Evolutionary conservation across 2,888 invertebrate genomes (phyloP).

Genomic region (Melinopterus prodromus): DNA sequence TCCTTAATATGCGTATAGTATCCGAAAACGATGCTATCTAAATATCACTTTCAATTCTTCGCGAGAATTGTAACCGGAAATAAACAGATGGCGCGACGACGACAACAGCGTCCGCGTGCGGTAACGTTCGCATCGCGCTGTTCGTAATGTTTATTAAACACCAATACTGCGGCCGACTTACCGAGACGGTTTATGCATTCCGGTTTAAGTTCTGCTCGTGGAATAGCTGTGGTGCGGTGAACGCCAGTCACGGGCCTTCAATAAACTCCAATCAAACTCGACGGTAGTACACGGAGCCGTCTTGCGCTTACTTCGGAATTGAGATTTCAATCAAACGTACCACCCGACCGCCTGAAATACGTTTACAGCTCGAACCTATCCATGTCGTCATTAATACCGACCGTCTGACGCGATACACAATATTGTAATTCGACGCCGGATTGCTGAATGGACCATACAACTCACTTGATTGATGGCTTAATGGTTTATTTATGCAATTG

Average conservation of each 20-base stretch:
- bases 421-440: background rate
- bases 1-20: no score
- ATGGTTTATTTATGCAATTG: background rate
- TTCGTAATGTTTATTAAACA: conserved; percentile 4
- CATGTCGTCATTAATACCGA: conserved; percentile 4
- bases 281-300: background rate
- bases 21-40: background rate
- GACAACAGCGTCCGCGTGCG: background rate
- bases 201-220: background rate
- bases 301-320: background rate
- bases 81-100: background rate
- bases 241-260: background rate
- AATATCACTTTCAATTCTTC: background rate
- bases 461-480: background rate
- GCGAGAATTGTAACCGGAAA: background rate
- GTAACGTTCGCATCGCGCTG: background rate
- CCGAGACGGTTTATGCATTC: background rate
- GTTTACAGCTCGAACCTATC: conserved; percentile 4
- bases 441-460: background rate
- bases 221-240: background rate
- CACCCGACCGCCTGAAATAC: background rate
- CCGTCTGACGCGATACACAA: background rate
- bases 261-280: background rate
- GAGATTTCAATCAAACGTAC: conserved; percentile 4
- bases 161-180: background rate